Evolutionary conservation across 2,797 vertebrate species (phyloP), one percentile per base, ranked within the genome.

Genomic region (Heliangelus exortis): DNA sequence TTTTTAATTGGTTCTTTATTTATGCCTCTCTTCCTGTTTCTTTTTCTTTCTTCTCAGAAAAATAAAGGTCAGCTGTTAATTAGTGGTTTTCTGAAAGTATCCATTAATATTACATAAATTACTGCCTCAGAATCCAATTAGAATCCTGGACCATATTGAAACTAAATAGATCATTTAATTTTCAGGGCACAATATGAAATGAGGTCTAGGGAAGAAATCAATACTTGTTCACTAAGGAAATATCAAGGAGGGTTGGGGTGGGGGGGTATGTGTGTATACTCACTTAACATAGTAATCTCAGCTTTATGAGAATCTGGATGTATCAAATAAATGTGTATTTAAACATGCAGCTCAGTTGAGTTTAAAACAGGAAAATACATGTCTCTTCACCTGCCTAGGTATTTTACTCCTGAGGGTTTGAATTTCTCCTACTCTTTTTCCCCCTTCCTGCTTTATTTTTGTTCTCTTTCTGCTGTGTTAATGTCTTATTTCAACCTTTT

Each of bases 91-190:
- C 94, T 92, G 96, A 96, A 96, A 97, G 80, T 95, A 96, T 96
- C 93, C 95, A 97, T 97, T 98, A 98, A 97, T 97, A 97, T 97
- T 97, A 97, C 92, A 97, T 97, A 98, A 97, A 98, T 97, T 98
- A 96, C 95, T 94, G 90, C 83, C 75, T 97, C 92, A 79, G 97
- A 97, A 98, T 97, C 93, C 94, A 97, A 97, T 97, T 98, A 97
- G 96, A 97, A 97, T 96, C 92, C 92, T 96, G 89, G 90, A 80
- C 94, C 89, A 90, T 96, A 97, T 96, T 97, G 96, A 85, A 98
- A 97, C 87, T 95, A 97, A 98, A 97, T 97, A 97, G 94, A 97
- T 97, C 89, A 97, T 97, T 97, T 97, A 96, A 97, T 97, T 98
- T 98, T 97, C 94, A 96, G 91, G 92, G 66, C 90, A 96, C 88